Percentiles rank a stretch among this genome's conserved stretches.
phyloP scores from a whole-genome alignment of 2,113 vertebrate species.

The Eleginops maclovinus region DNA sequence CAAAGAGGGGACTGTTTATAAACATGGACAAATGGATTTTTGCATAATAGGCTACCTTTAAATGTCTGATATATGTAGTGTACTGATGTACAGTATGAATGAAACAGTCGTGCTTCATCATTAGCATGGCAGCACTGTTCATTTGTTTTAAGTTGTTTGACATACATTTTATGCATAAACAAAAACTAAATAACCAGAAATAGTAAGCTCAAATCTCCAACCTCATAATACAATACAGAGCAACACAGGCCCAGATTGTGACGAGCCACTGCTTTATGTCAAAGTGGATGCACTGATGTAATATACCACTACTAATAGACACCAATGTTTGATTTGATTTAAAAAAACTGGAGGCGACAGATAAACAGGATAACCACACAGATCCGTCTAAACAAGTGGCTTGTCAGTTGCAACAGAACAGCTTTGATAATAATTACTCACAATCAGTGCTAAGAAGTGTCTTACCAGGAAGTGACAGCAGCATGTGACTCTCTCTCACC shows the following conservation, averaged over 20 bases:
- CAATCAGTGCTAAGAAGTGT: conserved; percentile 9
- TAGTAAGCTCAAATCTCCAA: neutral
- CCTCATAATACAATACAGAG: neutral
- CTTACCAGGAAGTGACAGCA: conserved; percentile 41
- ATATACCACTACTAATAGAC: neutral
- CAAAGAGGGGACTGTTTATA: too few species aligned
- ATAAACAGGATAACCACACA: neutral
- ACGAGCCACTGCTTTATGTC: neutral
- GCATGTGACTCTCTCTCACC: conserved; percentile 16
- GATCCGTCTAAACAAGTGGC: neutral
- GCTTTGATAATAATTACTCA: conserved; percentile 31
- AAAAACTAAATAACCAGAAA: neutral
- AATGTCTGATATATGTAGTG: too few species aligned
- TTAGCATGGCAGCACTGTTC: too few species aligned
- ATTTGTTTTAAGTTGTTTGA: too few species aligned
- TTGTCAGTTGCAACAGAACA: neutral
- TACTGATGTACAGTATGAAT: neutral
- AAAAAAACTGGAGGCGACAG: neutral
- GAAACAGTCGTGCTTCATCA: too few species aligned
- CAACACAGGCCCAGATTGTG: neutral
- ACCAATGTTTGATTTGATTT: neutral
- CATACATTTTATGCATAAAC: too few species aligned
- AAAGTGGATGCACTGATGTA: neutral
- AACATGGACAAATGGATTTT: too few species aligned
- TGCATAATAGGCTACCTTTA: too few species aligned